Percentiles rank a stretch among this genome's conserved stretches.
Evolutionary conservation across 1,140 invertebrate species (phyloP).

Genomic region (Acromyrmex echinatior): DNA sequence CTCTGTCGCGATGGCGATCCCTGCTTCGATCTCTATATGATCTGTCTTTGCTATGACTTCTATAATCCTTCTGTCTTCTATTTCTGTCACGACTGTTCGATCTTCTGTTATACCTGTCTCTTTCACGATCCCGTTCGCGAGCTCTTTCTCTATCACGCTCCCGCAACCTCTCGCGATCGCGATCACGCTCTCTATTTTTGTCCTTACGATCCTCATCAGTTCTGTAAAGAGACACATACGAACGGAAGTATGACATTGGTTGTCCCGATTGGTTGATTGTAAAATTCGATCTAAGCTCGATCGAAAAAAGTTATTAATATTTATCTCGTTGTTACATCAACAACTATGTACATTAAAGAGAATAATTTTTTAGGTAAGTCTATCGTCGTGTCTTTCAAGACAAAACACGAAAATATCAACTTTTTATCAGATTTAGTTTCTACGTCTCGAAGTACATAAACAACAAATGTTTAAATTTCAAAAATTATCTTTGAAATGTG

Average conservation of each 20-base stretch:
- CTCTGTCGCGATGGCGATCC: constrained; percentile 81
- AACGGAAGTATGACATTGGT: constrained; percentile 72
- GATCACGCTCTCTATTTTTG: constrained; percentile 80
- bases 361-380: neutral
- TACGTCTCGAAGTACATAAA: neutral
- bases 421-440: neutral
- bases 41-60: constrained; percentile 84
- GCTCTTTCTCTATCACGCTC: constrained; percentile 80
- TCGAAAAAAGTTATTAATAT: neutral
- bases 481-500: neutral
- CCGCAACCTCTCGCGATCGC: constrained; percentile 78
- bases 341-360: neutral
- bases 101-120: constrained; percentile 78
- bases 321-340: neutral
- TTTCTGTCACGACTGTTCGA: constrained; percentile 80
- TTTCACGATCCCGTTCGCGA: constrained; percentile 80
- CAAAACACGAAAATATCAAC: neutral
- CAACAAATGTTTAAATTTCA: neutral
- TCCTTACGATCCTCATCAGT: constrained; percentile 83
- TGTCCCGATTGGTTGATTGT: neutral
- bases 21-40: constrained; percentile 80
- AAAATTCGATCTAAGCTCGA: neutral
- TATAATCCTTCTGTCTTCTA: constrained; percentile 80
- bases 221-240: constrained; percentile 77
- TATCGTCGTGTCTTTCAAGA: neutral